Base-by-base conservation (phyloP, 2,113 vertebrate genomes). In the Verasper variegatus region DNA sequence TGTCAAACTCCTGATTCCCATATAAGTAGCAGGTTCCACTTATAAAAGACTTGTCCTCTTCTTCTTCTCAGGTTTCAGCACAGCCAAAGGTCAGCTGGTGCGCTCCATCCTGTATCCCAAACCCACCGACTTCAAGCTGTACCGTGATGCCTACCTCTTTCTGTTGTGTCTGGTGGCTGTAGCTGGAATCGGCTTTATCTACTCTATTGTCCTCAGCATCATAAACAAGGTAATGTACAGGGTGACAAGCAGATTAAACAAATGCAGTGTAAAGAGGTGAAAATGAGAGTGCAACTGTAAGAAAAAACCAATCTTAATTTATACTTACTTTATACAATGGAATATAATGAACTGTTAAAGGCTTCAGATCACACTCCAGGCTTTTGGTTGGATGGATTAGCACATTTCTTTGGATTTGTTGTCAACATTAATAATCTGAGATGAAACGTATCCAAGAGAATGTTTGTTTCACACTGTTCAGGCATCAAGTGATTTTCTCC, bases 61-160 rank as follows among this genome's bases (percentile, higher is more conserved):
- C 12, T n/a, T 76, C 45, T 59, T 83, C 58, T 67, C 87, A 99
- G 98, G 98, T 74, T 99, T 98, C 90, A 95, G 95, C 92, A 99
- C 98, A 83, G 96, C 97, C 51, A 99, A 99, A 93, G 98, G 98
- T 73, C 97, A 98, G 86, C 95, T 99, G 87, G 96, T 99, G 54
- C 96, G 97, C 74, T 98, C 97, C 71, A 99, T 99, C 88, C 87
- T 99, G 1, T 99, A 99, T 89, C 98, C 98, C 61, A 99, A 99
- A 89, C 98, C 98, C 84, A 98, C 96, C 11, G 97, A 99, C 88
- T 99, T 99, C 86, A 98, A 99, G 85, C 95, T 99, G 88, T 99
- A 99, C 93, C 95, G 95, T 82, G 98, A 99, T 86, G 98, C 98
- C 86, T 99, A 96, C 91, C 91, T 98, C 94, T 99, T 99, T 89